Evolutionary conservation across 2,797 vertebrate species (phyloP).

Genomic region (Telmatherina bonti): DNA sequence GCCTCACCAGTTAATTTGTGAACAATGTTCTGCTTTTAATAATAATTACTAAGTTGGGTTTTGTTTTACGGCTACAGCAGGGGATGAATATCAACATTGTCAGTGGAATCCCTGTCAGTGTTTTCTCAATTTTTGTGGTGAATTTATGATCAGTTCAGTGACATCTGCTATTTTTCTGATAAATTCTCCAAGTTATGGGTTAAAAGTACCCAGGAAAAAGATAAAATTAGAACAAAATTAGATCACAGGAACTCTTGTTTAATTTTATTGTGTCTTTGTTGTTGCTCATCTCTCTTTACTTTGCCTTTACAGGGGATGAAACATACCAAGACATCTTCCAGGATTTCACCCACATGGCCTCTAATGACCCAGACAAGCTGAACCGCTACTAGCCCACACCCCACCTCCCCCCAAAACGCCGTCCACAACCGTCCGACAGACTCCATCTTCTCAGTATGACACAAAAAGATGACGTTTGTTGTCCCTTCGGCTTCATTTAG

Average conservation of each 20-base stretch:
- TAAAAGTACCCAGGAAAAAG: not conserved
- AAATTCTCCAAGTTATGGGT: not conserved
- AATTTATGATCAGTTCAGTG: not conserved
- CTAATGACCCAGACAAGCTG: constrained; percentile 96
- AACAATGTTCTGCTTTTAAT: not conserved
- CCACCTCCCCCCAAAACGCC: not conserved
- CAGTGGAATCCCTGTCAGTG: not conserved
- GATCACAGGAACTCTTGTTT: not conserved
- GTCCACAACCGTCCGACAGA: constrained; percentile 5
- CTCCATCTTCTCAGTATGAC: not conserved
- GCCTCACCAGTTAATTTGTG: not conserved
- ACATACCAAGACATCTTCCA: constrained; percentile 99
- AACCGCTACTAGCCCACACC: constrained; percentile 90
- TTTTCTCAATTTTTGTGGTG: not conserved
- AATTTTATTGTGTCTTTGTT: not conserved
- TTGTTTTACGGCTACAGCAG: not conserved
- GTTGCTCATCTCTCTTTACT: constrained; percentile 17
- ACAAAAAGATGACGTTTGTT: constrained; percentile 4
- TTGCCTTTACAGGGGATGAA: constrained; percentile 89
- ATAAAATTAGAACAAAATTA: not conserved
- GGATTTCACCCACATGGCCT: constrained; percentile 98
- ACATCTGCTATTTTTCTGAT: not conserved
- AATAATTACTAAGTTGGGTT: not conserved
- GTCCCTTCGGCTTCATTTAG: not conserved
- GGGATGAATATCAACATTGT: not conserved